Evolutionary conservation across 2,113 vertebrate genomes (phyloP), one percentile per base, ranked within the genome.

Genomic region (Chaetodon auriga): DNA sequence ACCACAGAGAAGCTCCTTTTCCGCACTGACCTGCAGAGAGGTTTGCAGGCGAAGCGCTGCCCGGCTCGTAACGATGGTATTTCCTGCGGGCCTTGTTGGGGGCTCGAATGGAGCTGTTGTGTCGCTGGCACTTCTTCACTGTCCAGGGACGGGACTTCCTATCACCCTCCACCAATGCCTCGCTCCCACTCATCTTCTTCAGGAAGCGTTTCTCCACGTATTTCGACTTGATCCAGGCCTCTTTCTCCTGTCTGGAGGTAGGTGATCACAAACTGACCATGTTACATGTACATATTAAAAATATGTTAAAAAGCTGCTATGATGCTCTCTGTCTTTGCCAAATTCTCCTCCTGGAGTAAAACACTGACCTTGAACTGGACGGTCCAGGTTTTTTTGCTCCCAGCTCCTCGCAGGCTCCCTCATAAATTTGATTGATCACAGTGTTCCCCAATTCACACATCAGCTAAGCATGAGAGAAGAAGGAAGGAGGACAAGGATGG

Each of bases 361-460:
- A 69, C 1, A 68, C 89, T 78, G 45, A 95, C 95, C 95, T 95
- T 43, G 93, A 89, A 84, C 92, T 95, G 81, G 91, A 90, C 0
- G 94, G 93, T 16, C 85, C 75, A 11, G 97, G 97, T 91, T 99
- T 99, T 94, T 97, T 97, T 25, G 94, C 89, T 80, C 97, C 96
- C 74, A 95, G 77, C 88, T 96, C 96, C 74, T 97, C 96, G 74
- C 96, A 90, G 68, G 94, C 92, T 0, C 97, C 97, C 95, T 99
- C 98, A 87, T 99, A 99, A 94, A 99, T 97, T 79, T 96, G 95
- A 92, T 99, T 99, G 87, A 99, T 97, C 79, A 97, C 96, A 85
- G 95, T 95, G 93, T 99, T 99, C 15, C 98, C 98, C 93, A 99
- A 87, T 80, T 98, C 97, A 95, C 98, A 99, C 98, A 99, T 99